Evolutionary conservation across 2,797 vertebrate species (phyloP).

Genomic region (Sebastes diaconus): DNA sequence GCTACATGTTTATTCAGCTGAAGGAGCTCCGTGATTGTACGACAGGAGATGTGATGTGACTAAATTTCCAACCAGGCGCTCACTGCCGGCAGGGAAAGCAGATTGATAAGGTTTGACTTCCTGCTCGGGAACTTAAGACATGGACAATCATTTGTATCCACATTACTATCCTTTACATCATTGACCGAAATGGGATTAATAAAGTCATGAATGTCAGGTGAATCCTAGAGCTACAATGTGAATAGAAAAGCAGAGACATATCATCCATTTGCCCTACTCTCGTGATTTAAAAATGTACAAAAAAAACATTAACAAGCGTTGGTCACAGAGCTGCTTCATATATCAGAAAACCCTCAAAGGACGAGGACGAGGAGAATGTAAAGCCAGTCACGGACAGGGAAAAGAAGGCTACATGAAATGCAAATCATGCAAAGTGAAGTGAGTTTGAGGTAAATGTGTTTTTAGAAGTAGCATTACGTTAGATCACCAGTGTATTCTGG

Average conservation of each 20-base stretch:
- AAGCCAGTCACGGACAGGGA: no score
- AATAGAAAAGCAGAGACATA: not conserved
- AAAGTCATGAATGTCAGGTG: not conserved
- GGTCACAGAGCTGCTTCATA: not conserved
- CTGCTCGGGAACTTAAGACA: not conserved
- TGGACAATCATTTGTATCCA: not conserved
- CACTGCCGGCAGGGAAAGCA: not conserved
- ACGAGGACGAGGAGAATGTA: not conserved
- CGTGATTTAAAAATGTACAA: not conserved
- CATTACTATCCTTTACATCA: no score
- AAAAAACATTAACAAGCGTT: no score
- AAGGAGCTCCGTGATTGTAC: not conserved
- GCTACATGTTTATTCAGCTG: slow-evolving; percentile 11
- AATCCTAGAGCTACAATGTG: not conserved
- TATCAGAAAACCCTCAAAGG: not conserved
- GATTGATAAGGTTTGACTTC: not conserved
- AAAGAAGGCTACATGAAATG: not conserved
- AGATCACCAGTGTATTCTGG: not conserved
- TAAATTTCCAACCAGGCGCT: not conserved
- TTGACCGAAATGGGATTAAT: not conserved
- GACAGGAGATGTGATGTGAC: slow-evolving; percentile 11
- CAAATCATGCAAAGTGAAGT: not conserved
- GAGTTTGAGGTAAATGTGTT: not conserved
- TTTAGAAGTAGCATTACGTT: not conserved
- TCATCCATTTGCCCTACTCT: not conserved